Base-by-base conservation (phyloP, 2,888 invertebrate species). In the Pseudolycoriella hygida region DNA sequence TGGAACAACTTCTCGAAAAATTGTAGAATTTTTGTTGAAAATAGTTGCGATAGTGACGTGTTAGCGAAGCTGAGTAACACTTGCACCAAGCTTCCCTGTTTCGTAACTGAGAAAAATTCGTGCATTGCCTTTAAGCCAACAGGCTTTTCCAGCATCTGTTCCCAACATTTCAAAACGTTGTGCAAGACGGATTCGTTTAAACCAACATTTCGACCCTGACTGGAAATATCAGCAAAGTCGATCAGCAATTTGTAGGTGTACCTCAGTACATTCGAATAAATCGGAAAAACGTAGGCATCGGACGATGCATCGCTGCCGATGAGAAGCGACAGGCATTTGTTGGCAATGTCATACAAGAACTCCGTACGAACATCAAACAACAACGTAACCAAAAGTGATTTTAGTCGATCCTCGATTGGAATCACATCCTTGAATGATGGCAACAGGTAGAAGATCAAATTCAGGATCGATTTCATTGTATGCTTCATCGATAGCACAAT, bases 121-220 rank as follows among this genome's bases (percentile, higher is more conserved):
- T 87, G 81, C 55, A 90, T 74, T 0, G 92, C 90, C 54, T 78
- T 74, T 50, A 83, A 73, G 0, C 89, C 90, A 0, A 82, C 74
- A 0, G 81, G 73, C 49, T 84, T 84, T 45, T 90, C 89, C 17
- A 93, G 61, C 51, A 89, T 76, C 55, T 79, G 79, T 59, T 89
- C 88, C 76, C 92, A 82, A 56, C 88, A 90, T 54, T 80, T 81
- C 50, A 64, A 62, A 20, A 64, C 58, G 2, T 60, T 58, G 48
- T 62, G 57, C 19, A 63, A 48, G 50, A 66, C 57, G 2, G 57
- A 56, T 47, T 62, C 61, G 17, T 63, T 60, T 17, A 63, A 55
- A 1, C 19, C n/a, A 4, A 57, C 52, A n/a, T 56, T 55, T 31
- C 55, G 52, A 1, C 50, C 49, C 4, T 50, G 47, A 4, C 51